Base-by-base conservation (phyloP, 2,797 vertebrate species). In the Spatula clypeata region DNA sequence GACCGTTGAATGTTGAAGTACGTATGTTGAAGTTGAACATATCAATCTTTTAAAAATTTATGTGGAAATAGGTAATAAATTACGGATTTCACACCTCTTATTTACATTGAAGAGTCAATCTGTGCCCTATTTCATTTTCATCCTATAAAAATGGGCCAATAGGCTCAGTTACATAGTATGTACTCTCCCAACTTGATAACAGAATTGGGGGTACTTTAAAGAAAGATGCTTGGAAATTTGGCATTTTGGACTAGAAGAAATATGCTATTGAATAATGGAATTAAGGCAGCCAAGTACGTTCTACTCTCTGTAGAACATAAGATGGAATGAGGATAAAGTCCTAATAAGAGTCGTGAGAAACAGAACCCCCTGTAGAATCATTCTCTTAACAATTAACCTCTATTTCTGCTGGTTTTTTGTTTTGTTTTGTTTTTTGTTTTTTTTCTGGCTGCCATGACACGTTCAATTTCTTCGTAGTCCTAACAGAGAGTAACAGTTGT, bases 391-490 rank as follows among this genome's bases (percentile, higher is more conserved):
- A 64, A 51, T 16, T 38, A 60, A 64, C 13, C 34, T 60, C 72
- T 60, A 0, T 31, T 64, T 51, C 57, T 71, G 44, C 14, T 57
- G 24, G 2, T 79, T 79, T 61, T 34, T 73, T 76, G 61, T 53
- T 4, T 0, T 17, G 31, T 79, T 79, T 64, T 51, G 11, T 16
- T 32, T 79, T 79, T 65, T 47, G 4, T 0, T 17, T 31, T 42
- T 42, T 42, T 42, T 42, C 42, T 42, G 42, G 38, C 40, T 32
- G 7, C 10, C 36, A 26, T 9, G 9, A 21, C 40, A 62, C 16
- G 57, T 11, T 4, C 26, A 17, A 80, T 32, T 70, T 62, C 13
- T 80, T 18, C n/a, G 12, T 17, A 80, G 6, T 29, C 40, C 20
- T 74, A 64, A 64, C 62, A 40, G 6, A 67, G 9, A 77, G 16